Conservation (phyloP, 2,113 vertebrate species). For the Cyanoliseus patagonus region DNA sequence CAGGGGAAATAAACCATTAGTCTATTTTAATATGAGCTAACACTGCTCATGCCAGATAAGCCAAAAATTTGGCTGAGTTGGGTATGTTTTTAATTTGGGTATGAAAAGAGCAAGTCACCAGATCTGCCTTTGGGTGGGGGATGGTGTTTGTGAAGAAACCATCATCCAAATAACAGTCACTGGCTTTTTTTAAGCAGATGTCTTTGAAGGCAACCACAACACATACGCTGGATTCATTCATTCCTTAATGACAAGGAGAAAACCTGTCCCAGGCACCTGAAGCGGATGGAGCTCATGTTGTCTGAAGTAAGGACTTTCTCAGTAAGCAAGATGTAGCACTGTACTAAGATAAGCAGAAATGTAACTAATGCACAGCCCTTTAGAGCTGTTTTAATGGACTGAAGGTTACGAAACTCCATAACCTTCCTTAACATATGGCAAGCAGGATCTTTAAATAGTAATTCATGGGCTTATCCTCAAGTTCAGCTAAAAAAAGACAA, state of each 20-base stretch:
- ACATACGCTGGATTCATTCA: neutral
- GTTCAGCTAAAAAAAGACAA: constrained; percentile 19
- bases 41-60: neutral
- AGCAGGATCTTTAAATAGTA: constrained; percentile 26
- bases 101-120: neutral
- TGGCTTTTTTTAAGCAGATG: neutral
- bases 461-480: neutral
- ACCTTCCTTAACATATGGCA: neutral
- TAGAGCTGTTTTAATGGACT: neutral
- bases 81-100: neutral
- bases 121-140: too few relatives aligned
- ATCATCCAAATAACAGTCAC: neutral
- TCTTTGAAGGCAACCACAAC: neutral
- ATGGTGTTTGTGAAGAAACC: neutral
- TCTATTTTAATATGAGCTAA: neutral
- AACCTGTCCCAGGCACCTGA: neutral
- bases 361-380: neutral
- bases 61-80: neutral
- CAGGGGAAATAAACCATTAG: neutral
- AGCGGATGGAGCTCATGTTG: accelerated
- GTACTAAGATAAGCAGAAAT: neutral
- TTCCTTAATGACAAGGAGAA: neutral
- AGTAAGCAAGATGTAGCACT: neutral
- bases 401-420: neutral
- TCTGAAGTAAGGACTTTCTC: neutral